These are phyloP conservation scores for Ramazzottius varieornatus DNA, from an alignment of 2,888 invertebrate genomes.

Conservation along the genomic window DNA sequence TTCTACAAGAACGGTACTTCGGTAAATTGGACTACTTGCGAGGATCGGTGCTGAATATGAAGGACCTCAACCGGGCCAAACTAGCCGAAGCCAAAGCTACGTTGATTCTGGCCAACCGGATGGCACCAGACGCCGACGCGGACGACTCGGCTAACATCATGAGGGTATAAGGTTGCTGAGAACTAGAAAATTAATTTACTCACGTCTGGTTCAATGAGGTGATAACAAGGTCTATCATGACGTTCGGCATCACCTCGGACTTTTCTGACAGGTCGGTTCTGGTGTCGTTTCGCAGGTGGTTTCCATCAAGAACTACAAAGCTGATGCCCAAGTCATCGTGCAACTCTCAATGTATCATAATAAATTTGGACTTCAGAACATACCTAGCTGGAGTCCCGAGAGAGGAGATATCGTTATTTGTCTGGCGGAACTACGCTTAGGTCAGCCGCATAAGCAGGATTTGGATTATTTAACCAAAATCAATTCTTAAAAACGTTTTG, in stretches of 20 bases:
- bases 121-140: constrained; percentile 8
- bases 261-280: no score
- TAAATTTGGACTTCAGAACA: constrained; percentile 9
- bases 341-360: constrained; percentile 11
- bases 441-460: no score
- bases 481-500: no score
- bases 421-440: constrained; percentile 10
- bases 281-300: constrained; percentile 7
- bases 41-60: background rate
- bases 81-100: constrained; percentile 9
- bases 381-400: constrained; percentile 10
- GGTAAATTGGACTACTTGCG: background rate
- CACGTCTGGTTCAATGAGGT: no score
- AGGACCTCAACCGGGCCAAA: background rate
- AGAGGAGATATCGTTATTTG: constrained; percentile 10
- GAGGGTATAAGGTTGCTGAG: constrained; percentile 8
- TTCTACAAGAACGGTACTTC: background rate
- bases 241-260: no score
- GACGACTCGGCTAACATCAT: constrained; percentile 11
- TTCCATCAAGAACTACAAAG: constrained; percentile 11
- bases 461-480: no score
- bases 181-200: no score
- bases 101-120: constrained; percentile 10
- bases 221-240: no score
- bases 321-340: constrained; percentile 10